Evolutionary conservation across 2,797 vertebrate species (phyloP), one percentile per base, ranked within the genome.

Genomic region (Spinibarbus caldwelli): DNA sequence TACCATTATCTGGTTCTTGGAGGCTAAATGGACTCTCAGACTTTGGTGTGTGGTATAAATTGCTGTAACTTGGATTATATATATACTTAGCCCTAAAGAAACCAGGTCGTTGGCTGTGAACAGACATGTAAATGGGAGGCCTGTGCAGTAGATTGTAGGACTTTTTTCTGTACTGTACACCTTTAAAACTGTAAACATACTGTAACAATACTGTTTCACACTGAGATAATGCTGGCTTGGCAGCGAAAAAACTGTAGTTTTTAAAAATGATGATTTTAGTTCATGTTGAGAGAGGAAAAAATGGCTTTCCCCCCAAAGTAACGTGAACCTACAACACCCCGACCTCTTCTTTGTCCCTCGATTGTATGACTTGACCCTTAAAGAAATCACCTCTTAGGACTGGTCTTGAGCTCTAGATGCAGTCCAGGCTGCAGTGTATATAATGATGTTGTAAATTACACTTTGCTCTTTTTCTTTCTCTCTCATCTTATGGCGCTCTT

Each of bases 241-340:
- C 97, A 98, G 97, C 97, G 94, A 73, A 52, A 84, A 97, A 95
- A 97, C 97, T 98, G 97, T 98, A 98, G 97, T 98, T 99, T 98
- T 98, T 97, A 97, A 98, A 97, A 96, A 96, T 96, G 95, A 98
- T 98, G 95, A 98, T 98, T 99, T 99, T 98, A 97, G 97, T 97
- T 98, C 94, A 95, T 94, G 96, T 98, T 95, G 95, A 96, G 84
- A 95, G 90, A 94, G 93, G 96, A 96, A 90, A 94, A 80, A 85
- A 97, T 95, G 96, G 96, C 97, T 98, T 97, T 97, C 96, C 96
- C 97, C 97, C 97, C 96, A 98, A 99, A 99, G 97, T 99, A 97
- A 97, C 96, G 97, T 98, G 97, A 98, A 98, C 97, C 97, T 98
- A 98, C 97, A 99, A 98, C 98, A 98, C 97, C 98, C 97, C 96